A percentile compares a stretch with the other conserved stretches of the same genome.
phyloP scores from a whole-genome alignment of 92 coral and sea anemone genomes.

The Epizoanthus stellaris region DNA sequence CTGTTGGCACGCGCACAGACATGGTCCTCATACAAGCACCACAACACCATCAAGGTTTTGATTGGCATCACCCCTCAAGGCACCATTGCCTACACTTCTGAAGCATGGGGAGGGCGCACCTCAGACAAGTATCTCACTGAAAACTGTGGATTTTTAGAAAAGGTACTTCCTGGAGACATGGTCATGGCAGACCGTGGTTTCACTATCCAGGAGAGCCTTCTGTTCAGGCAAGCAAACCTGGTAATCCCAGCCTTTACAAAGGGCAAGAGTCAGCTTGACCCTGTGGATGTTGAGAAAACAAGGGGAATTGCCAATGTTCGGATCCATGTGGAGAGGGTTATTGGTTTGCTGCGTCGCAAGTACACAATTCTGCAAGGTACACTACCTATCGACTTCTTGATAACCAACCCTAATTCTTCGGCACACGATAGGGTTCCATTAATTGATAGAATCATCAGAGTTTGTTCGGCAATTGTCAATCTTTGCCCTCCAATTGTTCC shows the following conservation, averaged over 20 bases:
- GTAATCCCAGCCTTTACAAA: slow-evolving; percentile 41
- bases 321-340: slow-evolving; percentile 27
- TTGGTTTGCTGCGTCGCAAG: slow-evolving; percentile 40
- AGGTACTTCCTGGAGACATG: slow-evolving; percentile 35
- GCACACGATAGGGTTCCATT: slow-evolving; percentile 21
- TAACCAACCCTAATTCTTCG: slow-evolving; percentile 3
- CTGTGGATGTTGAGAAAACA: slow-evolving; percentile 35
- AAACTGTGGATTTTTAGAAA: slow-evolving; percentile 31
- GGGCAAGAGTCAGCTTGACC: slow-evolving; percentile 31
- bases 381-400: slow-evolving; percentile 38
- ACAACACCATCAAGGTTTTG: too few relatives aligned
- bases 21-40: slow-evolving; percentile 1
- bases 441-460: slow-evolving; percentile 37
- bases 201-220: slow-evolving; percentile 30
- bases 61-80: slow-evolving; percentile 26
- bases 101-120: slow-evolving; percentile 23
- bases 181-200: slow-evolving; percentile 41
- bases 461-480: slow-evolving; percentile 44
- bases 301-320: slow-evolving; percentile 36
- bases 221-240: slow-evolving; percentile 41
- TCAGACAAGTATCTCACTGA: slow-evolving; percentile 25
- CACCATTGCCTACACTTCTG: slow-evolving; percentile 10
- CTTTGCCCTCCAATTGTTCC: slow-evolving; percentile 41
- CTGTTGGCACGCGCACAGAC: slow-evolving; percentile 22
- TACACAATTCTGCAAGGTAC: slow-evolving; percentile 26